Base-by-base conservation (phyloP, 2,888 invertebrate genomes). In the Globia sparganii region DNA sequence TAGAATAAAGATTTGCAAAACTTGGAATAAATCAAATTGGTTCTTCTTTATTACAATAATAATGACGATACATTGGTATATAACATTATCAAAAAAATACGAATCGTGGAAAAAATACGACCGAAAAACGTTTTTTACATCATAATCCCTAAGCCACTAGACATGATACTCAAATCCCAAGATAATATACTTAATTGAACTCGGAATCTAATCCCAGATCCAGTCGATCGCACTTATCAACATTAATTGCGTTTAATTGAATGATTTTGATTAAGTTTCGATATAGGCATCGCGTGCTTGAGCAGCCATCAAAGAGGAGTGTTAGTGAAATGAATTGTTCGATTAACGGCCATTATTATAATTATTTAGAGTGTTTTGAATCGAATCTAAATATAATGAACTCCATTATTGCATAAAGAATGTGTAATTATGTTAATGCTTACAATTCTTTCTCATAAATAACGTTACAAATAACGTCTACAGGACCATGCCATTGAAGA, bases 211-310 rank as follows among this genome's bases (percentile, higher is more conserved):
- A 82, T 80, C 75, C 72, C 80, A 78, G 61, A n/a, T n/a, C n/a
- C n/a, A n/a, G 53, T 67, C 37, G 53, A 77, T 72, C 65, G 25
- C 68, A 78, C 83, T 78, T 85, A 74, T 66, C 65, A 74, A 49
- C 37, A 67, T 77, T 81, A 77, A 81, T 85, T 72, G 82, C 82
- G 77, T 82, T 81, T 59, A 72, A 72, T 69, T 81, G 68, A 74
- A 83, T 72, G 74, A 75, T 82, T 82, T 82, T 82, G 78, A 84
- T 82, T 86, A 84, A 72, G 83, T 66, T 82, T n/a, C n/a, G n/a
- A n/a, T 75, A 82, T 49, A 72, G 61, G 83, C 83, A 70, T 84
- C 66, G 83, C 86, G 86, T 84, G 86, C 69, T 72, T 61, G 61
- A 31, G 64, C 6, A 25, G 46, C 34, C 61, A 74, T 68, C 56